Base-by-base conservation (phyloP, 37 sponge, comb jelly and placozoan species). In the Tethya wilhelma region DNA sequence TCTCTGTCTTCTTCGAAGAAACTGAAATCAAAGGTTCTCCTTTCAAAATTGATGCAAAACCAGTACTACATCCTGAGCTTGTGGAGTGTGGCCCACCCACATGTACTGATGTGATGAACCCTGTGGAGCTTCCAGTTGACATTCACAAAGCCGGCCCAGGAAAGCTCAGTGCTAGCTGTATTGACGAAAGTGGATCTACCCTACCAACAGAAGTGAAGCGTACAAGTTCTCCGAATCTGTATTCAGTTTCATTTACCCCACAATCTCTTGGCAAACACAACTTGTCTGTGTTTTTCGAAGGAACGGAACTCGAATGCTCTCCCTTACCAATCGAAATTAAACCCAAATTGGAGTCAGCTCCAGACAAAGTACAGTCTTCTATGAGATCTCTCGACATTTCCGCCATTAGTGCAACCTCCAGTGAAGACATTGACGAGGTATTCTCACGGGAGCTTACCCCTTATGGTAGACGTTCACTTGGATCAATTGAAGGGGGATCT, bases 121-220 rank as follows among this genome's bases (percentile, higher is more conserved):
- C 86, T 36, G 89, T 92, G 12, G 12, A 37, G 19, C 69, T 74
- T 23, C 30, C 55, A 7, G 71, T 79, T 49, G 85, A 92, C 45
- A 56, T 59, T 26, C 29, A 34, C 20, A 62, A 81, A 39, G 89
- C 93, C 4, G 93, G 93, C 9, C 79, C 78, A 34, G 89, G 93
- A 5, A 67, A 56, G 28, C 38, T 87, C 17, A 80, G 81, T 0
- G 89, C 85, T 3, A 45, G 33, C 5, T 83, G 88, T 67, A n/a
- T 20, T 11, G 22, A 11, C 39, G 56, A 74, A 38, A 39, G 42
- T 32, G 73, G 76, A 0, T 55, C 34, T 8, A 14, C 0, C 0
- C 69, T 84, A 3, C 81, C 72, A 29, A 86, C 85, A 31, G 73
- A 84, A 5, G 78, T 92, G 29, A 38, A 44, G 44, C 11, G 25